Percentiles rank a stretch among this genome's conserved stretches.
Conservation (phyloP, 2,797 vertebrate species). For the Galaxias olidus region DNA sequence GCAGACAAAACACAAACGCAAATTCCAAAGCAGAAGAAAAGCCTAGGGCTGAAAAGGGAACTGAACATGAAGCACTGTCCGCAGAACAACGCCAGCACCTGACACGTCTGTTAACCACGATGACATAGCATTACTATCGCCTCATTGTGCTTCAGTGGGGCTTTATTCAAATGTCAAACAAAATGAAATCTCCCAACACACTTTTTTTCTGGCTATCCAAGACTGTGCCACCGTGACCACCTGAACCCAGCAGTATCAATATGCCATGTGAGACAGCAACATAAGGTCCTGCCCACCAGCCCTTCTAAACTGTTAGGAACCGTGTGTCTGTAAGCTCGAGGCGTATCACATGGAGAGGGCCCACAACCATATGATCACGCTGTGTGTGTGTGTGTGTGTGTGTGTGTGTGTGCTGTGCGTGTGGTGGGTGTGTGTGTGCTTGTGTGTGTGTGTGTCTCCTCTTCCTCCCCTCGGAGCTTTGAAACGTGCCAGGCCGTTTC, state of each 20-base stretch:
- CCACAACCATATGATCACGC: slow-evolving; percentile 32
- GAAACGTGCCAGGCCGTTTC: slow-evolving; percentile 65
- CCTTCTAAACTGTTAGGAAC: slow-evolving; percentile 29
- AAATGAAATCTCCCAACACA: slow-evolving; percentile 26
- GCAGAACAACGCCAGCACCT: slow-evolving; percentile 47
- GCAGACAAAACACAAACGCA: not conserved
- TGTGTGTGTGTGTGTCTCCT: slow-evolving; percentile 5
- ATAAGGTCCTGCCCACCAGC: slow-evolving; percentile 28
- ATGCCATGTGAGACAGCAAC: slow-evolving; percentile 10
- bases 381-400: slow-evolving; percentile 1
- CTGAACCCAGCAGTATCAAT: slow-evolving; percentile 19
- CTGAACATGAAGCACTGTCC: not conserved
- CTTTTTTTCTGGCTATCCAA: not conserved
- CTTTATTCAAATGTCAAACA: slow-evolving; percentile 46
- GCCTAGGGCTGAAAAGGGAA: too few species aligned
- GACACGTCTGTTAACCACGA: slow-evolving; percentile 31
- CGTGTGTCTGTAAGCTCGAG: slow-evolving; percentile 31
- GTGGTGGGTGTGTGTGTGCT: too few species aligned
- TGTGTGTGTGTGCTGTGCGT: too few species aligned
- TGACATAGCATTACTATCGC: slow-evolving; percentile 57
- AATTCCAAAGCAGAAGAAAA: not conserved
- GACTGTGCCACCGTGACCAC: slow-evolving; percentile 17
- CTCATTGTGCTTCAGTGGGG: slow-evolving; percentile 44
- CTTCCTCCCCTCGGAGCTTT: slow-evolving; percentile 14
- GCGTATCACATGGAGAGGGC: slow-evolving; percentile 35